Percentiles rank a stretch among this genome's conserved stretches.
Evolutionary conservation across 2,797 vertebrate species (phyloP).

Genomic region (Gallinago nigripennis): DNA sequence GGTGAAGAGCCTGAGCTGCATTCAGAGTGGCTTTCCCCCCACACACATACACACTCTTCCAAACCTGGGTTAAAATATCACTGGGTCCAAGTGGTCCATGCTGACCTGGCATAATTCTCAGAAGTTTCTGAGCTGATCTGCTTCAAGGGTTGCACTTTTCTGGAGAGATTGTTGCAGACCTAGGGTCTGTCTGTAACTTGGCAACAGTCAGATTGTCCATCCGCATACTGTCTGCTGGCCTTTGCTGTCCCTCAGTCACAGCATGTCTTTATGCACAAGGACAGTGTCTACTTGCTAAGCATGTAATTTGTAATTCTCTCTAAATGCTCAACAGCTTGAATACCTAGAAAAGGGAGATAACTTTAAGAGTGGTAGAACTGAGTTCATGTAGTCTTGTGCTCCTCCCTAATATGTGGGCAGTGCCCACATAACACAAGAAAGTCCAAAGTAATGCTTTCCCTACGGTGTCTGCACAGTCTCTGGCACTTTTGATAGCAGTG

Average conservation of each 20-base stretch:
- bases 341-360: neutral
- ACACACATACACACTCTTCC: neutral
- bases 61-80: neutral
- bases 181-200: neutral
- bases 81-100: neutral
- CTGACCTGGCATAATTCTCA: neutral
- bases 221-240: neutral
- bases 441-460: neutral
- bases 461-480: neutral
- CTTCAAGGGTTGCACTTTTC: neutral
- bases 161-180: neutral
- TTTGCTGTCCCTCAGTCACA: neutral
- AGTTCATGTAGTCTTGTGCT: neutral
- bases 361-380: neutral
- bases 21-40: neutral
- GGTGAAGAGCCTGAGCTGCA: neutral
- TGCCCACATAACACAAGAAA: neutral
- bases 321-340: neutral
- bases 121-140: neutral
- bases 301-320: neutral
- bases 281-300: neutral
- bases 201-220: neutral
- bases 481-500: neutral
- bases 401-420: neutral
- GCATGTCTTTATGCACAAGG: neutral